Percentiles rank a stretch among this genome's conserved stretches.
Conservation (phyloP, 2,888 invertebrate species). For the Drosophila lutescens region DNA sequence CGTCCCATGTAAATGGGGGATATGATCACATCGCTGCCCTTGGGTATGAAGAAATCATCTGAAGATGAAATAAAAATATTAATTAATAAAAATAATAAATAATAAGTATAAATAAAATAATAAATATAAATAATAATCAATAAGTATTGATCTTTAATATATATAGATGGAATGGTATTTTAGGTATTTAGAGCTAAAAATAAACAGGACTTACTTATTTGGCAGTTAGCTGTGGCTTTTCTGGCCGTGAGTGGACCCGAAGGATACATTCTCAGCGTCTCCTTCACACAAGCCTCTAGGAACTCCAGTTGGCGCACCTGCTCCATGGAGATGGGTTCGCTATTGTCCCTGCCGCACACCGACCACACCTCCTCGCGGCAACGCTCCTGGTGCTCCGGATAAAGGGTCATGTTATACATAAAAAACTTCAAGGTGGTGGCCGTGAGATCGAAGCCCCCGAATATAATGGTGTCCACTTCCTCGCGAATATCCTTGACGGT, state of each 20-base stretch:
- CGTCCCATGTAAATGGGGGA: conserved; percentile 68
- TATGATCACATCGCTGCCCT: conserved; percentile 61
- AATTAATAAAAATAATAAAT: too few species aligned
- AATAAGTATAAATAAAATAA: too few species aligned
- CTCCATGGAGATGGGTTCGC: conserved; percentile 43
- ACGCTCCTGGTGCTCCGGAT: conserved; percentile 58
- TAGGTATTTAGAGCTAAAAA: too few species aligned
- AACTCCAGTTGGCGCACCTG: conserved; percentile 61
- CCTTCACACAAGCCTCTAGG: conserved; percentile 76
- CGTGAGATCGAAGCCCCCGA: conserved; percentile 71
- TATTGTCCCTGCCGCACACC: conserved; percentile 59
- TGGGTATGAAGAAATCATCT: conserved; percentile 67
- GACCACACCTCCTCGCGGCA: conserved; percentile 68
- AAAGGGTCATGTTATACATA: conserved; percentile 69
- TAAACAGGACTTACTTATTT: conserved; percentile 52
- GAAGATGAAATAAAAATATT: not conserved
- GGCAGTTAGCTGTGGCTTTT: conserved; percentile 57
- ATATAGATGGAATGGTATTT: too few species aligned
- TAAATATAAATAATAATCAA: too few species aligned
- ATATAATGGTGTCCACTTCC: conserved; percentile 69
- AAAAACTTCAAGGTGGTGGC: conserved; percentile 64
- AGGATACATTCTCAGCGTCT: conserved; percentile 69
- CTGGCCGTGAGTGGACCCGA: conserved; percentile 63
- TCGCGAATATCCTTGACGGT: conserved; percentile 60
- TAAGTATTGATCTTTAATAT: too few species aligned